Percentiles rank a stretch among this genome's conserved stretches.
These are phyloP conservation scores for Accipiter cooperii DNA, from an alignment of 2,113 vertebrate species.

Conservation along the genomic window DNA sequence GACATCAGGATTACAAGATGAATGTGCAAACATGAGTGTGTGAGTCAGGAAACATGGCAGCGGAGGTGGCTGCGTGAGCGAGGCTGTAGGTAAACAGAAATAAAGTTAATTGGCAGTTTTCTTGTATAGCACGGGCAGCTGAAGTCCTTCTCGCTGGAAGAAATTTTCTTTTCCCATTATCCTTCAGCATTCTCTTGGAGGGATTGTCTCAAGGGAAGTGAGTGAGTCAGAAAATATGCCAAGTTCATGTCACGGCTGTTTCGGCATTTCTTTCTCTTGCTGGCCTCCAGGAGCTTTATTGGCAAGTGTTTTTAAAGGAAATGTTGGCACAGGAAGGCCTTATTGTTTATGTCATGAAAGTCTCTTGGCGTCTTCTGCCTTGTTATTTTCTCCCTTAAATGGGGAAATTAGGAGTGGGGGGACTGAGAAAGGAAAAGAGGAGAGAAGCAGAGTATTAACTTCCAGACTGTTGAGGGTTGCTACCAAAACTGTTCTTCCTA, in stretches of 20 bases:
- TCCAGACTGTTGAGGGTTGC: not conserved
- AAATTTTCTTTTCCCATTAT: slow-evolving; percentile 57
- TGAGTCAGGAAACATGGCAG: slow-evolving; percentile 52
- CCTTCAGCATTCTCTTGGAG: slow-evolving; percentile 45
- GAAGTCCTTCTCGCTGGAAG: slow-evolving; percentile 11
- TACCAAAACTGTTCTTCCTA: not conserved
- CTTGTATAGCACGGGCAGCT: slow-evolving; percentile 34
- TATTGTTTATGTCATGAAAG: slow-evolving; percentile 67
- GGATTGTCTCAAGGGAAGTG: slow-evolving; percentile 54
- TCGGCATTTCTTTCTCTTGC: slow-evolving; percentile 53
- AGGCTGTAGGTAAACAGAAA: slow-evolving; percentile 62
- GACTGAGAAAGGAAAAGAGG: slow-evolving; percentile 9
- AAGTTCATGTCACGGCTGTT: slow-evolving; percentile 66
- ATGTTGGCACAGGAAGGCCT: slow-evolving; percentile 51
- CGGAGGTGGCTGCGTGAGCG: slow-evolving; percentile 36
- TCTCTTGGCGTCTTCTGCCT: slow-evolving; percentile 62
- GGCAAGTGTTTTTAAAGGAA: slow-evolving; percentile 63
- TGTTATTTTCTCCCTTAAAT: slow-evolving; percentile 64
- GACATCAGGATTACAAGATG: not conserved
- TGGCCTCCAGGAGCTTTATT: slow-evolving; percentile 57
- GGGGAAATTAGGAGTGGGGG: slow-evolving; percentile 42
- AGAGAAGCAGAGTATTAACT: slow-evolving; percentile 1
- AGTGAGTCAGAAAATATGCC: slow-evolving; percentile 63
- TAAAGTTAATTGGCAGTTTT: slow-evolving; percentile 60
- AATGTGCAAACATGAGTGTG: slow-evolving; percentile 7